Conservation (phyloP, 2,113 vertebrate genomes). For the Hucho hucho region DNA sequence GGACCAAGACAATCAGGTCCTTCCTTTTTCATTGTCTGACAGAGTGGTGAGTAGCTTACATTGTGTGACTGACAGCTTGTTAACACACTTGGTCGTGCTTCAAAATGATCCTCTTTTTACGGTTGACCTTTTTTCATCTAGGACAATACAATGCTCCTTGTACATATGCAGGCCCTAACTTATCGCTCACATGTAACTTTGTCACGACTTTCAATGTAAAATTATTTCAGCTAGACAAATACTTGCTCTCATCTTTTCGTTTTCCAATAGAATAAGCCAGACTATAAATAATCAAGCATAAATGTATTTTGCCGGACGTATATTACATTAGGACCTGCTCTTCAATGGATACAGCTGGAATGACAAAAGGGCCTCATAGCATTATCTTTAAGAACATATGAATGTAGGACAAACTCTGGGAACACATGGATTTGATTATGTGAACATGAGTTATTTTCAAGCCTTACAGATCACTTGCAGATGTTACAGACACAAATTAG, state of each 20-base stretch:
- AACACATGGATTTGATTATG: constrained; percentile 32
- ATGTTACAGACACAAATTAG: constrained; percentile 6
- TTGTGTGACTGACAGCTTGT: background rate
- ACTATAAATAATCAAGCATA: background rate
- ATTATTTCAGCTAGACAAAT: background rate
- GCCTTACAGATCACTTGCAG: constrained; percentile 12
- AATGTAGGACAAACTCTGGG: constrained; percentile 17
- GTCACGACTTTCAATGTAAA: no score
- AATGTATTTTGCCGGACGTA: background rate
- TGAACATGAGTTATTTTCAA: constrained; percentile 5
- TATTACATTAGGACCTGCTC: background rate
- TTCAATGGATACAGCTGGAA: background rate
- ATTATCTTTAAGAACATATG: background rate
- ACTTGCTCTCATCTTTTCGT: no score
- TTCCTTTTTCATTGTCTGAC: background rate
- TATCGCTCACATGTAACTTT: no score
- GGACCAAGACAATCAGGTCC: constrained; percentile 17
- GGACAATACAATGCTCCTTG: background rate
- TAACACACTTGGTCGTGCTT: background rate
- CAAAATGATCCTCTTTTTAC: background rate
- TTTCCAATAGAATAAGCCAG: background rate
- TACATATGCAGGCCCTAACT: no score
- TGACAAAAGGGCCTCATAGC: constrained; percentile 15
- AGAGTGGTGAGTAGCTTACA: background rate
- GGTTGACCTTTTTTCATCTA: background rate